Conservation (phyloP, 2,797 vertebrate species). For the Myripristis murdjan region DNA sequence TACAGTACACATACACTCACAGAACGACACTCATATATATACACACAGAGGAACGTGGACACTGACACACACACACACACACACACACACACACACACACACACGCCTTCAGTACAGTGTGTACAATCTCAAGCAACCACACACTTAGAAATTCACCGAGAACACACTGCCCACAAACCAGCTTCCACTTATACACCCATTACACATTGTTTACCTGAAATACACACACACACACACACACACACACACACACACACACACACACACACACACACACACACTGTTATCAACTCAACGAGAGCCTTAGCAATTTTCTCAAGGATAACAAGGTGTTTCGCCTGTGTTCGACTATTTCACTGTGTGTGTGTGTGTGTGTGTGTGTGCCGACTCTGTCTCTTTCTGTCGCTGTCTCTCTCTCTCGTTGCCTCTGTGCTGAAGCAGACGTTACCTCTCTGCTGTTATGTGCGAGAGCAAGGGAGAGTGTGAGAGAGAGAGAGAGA, state of each 20-base stretch:
- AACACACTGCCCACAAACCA: neutral
- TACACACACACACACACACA: too few relatives aligned
- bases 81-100: neutral
- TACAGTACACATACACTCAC: neutral
- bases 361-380: slow-evolving; percentile 36
- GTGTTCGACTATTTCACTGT: slow-evolving; percentile 28
- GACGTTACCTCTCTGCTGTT: slow-evolving; percentile 36
- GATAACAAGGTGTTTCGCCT: slow-evolving; percentile 52
- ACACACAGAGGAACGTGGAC: slow-evolving; percentile 1
- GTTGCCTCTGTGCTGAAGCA: slow-evolving; percentile 23
- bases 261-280: neutral
- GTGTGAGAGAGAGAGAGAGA: slow-evolving; percentile 4
- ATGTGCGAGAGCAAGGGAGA: slow-evolving; percentile 12
- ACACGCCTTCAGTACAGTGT: neutral
- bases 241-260: too few relatives aligned
- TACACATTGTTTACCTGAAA: slow-evolving; percentile 9
- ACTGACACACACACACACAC: neutral
- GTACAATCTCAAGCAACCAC: neutral
- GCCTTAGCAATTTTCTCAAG: slow-evolving; percentile 65
- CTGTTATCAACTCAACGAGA: slow-evolving; percentile 52
- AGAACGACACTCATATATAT: neutral
- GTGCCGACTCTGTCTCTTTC: slow-evolving; percentile 15
- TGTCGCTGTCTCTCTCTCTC: neutral
- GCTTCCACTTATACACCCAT: slow-evolving; percentile 18
- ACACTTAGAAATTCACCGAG: neutral